A percentile compares a stretch with the other conserved stretches of the same genome.
These are phyloP conservation scores for Percopsis omiscomaycus DNA, from an alignment of 2,797 vertebrate genomes.

Conservation along the genomic window DNA sequence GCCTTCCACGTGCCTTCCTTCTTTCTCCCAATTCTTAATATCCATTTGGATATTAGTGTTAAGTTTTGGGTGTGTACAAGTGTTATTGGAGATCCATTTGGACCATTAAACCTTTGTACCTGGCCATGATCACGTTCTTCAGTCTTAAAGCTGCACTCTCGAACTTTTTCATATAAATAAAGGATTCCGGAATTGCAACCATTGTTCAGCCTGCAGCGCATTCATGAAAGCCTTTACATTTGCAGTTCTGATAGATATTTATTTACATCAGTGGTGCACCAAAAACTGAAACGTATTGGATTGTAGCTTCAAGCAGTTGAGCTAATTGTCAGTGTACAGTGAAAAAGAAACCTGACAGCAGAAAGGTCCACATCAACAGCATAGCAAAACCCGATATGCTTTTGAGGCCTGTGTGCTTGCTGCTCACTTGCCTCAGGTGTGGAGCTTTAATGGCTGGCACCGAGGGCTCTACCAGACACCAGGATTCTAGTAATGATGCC, in stretches of 20 bases:
- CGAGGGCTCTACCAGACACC: constrained; percentile 52
- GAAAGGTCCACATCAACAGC: constrained; percentile 19
- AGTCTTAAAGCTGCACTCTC: too few relatives aligned
- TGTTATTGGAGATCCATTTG: too few relatives aligned
- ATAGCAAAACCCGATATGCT: constrained; percentile 37
- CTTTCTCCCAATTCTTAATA: constrained; percentile 20
- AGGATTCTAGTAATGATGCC: constrained; percentile 47
- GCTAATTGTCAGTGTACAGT: constrained; percentile 8
- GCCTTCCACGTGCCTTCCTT: constrained; percentile 22
- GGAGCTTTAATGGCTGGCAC: constrained; percentile 67
- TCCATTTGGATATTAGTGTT: background rate
- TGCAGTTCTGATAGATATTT: too few relatives aligned
- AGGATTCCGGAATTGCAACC: too few relatives aligned
- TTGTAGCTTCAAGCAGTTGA: background rate
- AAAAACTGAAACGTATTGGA: too few relatives aligned
- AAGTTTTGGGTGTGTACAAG: too few relatives aligned
- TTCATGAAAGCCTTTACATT: too few relatives aligned
- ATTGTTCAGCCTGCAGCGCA: too few relatives aligned
- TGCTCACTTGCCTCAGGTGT: constrained; percentile 69
- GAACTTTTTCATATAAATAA: too few relatives aligned
- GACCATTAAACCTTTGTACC: too few relatives aligned
- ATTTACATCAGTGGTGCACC: too few relatives aligned
- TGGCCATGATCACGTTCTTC: too few relatives aligned
- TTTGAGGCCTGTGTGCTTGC: constrained; percentile 49
- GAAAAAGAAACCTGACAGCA: constrained; percentile 24